These are phyloP conservation scores for Urosaurus nigricauda DNA, from an alignment of 2,797 vertebrate species.

Conservation along the genomic window DNA sequence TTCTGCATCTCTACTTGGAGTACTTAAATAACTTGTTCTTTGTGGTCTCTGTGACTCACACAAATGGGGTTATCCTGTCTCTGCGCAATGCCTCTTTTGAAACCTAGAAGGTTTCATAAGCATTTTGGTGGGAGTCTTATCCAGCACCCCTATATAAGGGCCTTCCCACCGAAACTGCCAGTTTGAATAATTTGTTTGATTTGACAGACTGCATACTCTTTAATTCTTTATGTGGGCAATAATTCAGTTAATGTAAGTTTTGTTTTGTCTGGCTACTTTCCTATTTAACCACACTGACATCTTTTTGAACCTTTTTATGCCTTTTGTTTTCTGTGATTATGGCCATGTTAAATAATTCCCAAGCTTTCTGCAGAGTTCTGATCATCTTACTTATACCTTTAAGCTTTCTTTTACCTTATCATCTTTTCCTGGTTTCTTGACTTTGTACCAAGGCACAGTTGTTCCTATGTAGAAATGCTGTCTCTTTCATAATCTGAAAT, in stretches of 20 bases:
- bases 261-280: not conserved
- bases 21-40: not conserved
- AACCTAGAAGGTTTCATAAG: too few species aligned
- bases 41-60: too few species aligned
- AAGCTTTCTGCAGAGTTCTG: not conserved
- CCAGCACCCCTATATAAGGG: too few species aligned
- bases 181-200: too few species aligned
- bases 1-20: not conserved
- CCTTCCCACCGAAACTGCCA: too few species aligned
- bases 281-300: not conserved
- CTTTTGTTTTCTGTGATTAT: conserved; percentile 5
- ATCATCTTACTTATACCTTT: conserved; percentile 16
- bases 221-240: not conserved
- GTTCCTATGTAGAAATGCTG: not conserved
- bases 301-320: not conserved
- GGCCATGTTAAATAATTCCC: not conserved
- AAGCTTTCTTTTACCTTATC: conserved; percentile 23
- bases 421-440: not conserved
- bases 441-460: not conserved
- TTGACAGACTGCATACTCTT: not conserved
- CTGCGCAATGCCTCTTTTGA: too few species aligned
- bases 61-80: too few species aligned
- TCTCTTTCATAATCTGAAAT: conserved; percentile 3
- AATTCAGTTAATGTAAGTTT: not conserved
- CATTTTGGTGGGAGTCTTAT: too few species aligned